These are phyloP conservation scores for Andrena haemorrhoa DNA, from an alignment of 2,888 invertebrate genomes.

Conservation along the genomic window DNA sequence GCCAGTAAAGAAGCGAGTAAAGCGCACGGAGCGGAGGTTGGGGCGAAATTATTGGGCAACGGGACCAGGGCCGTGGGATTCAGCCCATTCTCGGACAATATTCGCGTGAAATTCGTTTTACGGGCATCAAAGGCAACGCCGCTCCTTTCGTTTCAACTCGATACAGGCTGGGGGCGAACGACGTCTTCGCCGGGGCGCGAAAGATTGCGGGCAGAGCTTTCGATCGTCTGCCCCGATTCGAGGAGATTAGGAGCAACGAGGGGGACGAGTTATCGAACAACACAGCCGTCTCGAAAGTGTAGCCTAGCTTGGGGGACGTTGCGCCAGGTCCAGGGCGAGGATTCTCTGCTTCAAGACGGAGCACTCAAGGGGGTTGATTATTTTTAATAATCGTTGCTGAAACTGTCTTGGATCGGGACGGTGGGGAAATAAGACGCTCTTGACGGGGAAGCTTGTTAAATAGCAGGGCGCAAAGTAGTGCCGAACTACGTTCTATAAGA, in stretches of 20 bases:
- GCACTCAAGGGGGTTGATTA: no score
- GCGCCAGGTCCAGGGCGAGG: no score
- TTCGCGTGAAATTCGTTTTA: slow-evolving; percentile 56
- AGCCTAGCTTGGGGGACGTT: slow-evolving; percentile 14
- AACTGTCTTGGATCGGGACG: no score
- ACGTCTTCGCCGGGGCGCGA: not conserved
- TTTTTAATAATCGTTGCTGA: no score
- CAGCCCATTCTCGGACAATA: slow-evolving; percentile 31
- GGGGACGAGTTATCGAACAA: slow-evolving; percentile 13
- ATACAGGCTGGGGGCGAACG: slow-evolving; percentile 25
- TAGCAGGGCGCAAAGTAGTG: no score
- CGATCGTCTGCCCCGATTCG: slow-evolving; percentile 25
- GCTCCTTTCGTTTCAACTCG: not conserved
- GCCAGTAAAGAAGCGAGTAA: slow-evolving; percentile 47
- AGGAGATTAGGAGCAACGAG: slow-evolving; percentile 20
- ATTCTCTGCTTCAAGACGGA: no score
- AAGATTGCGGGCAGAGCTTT: slow-evolving; percentile 14
- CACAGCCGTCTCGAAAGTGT: not conserved
- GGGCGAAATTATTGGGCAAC: slow-evolving; percentile 63
- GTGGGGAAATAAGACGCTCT: no score
- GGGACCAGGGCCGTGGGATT: slow-evolving; percentile 25
- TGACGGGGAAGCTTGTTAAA: no score
- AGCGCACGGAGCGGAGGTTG: not conserved
- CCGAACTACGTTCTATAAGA: no score
- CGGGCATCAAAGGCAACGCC: slow-evolving; percentile 54